These are phyloP conservation scores for Chrysolina haemoptera DNA, from an alignment of 2,888 invertebrate species.

Conservation along the genomic window DNA sequence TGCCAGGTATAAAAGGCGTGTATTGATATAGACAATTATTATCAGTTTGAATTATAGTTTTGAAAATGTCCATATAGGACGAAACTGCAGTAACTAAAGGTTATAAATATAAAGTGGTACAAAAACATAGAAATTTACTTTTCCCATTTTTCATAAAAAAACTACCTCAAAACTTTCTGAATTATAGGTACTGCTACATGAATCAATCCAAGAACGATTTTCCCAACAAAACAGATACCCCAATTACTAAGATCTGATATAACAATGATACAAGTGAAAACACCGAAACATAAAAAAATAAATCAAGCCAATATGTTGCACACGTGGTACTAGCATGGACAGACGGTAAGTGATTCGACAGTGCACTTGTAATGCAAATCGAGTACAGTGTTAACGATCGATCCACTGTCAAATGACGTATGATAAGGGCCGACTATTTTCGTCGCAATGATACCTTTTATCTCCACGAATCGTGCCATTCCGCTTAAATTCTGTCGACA, in stretches of 20 bases:
- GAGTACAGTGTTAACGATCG: slow-evolving; percentile 19
- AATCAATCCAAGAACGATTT: not conserved
- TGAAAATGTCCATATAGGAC: no score
- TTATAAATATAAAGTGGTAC: no score
- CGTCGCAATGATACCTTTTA: slow-evolving; percentile 2
- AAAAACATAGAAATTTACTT: no score
- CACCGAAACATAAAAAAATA: not conserved
- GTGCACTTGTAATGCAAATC: not conserved
- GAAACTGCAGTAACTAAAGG: no score
- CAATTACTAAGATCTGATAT: no score
- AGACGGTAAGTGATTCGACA: not conserved
- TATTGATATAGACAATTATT: no score
- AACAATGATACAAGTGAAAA: no score
- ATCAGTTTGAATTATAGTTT: no score
- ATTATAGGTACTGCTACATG: not conserved
- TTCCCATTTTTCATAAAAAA: no score
- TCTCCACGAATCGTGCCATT: not conserved
- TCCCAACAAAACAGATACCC: not conserved
- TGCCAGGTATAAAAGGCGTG: no score
- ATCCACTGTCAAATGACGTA: slow-evolving; percentile 6
- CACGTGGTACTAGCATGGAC: not conserved
- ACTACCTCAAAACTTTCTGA: no score
- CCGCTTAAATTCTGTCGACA: not conserved
- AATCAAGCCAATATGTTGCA: not conserved
- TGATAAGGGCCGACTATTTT: slow-evolving; percentile 3